A percentile compares a stretch with the other conserved stretches of the same genome.
These are phyloP conservation scores for Asteroscopus sphinx DNA, from an alignment of 2,888 invertebrate genomes.

Conservation along the genomic window DNA sequence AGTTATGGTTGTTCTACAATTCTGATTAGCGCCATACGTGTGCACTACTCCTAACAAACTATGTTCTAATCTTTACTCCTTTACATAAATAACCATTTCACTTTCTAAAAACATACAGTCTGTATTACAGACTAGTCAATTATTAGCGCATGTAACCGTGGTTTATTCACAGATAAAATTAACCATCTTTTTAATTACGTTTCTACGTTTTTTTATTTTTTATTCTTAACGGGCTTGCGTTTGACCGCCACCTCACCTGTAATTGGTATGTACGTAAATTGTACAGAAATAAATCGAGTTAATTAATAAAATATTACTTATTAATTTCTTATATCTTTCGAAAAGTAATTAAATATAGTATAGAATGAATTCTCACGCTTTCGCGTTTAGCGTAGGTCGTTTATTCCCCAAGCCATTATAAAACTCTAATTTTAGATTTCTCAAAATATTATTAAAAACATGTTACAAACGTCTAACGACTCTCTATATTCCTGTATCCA, in stretches of 20 bases:
- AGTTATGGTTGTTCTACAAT: slow-evolving; percentile 3
- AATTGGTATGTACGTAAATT: too few relatives aligned
- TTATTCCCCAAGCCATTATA: neutral
- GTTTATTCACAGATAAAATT: slow-evolving; percentile 13
- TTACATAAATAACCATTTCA: slow-evolving; percentile 36
- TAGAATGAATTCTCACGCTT: slow-evolving; percentile 6
- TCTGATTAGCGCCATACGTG: slow-evolving; percentile 6
- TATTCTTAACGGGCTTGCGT: too few relatives aligned
- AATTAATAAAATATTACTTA: slow-evolving; percentile 18
- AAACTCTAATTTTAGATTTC: neutral
- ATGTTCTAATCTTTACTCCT: slow-evolving; percentile 29
- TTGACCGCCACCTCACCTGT: too few relatives aligned
- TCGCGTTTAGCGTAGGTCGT: neutral
- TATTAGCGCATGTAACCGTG: slow-evolving; percentile 16
- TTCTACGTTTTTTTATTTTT: too few relatives aligned
- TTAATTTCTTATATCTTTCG: slow-evolving; percentile 2
- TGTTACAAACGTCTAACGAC: too few relatives aligned
- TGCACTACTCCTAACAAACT: slow-evolving; percentile 12
- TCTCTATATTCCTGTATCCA: neutral
- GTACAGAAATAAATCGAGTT: neutral
- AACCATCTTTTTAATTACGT: slow-evolving; percentile 8
- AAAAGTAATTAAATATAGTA: neutral
- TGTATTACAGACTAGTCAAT: slow-evolving; percentile 23
- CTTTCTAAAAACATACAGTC: slow-evolving; percentile 27
- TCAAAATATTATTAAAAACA: neutral